Conservation (phyloP, 1,140 invertebrate genomes). For the Tribolium madens region DNA sequence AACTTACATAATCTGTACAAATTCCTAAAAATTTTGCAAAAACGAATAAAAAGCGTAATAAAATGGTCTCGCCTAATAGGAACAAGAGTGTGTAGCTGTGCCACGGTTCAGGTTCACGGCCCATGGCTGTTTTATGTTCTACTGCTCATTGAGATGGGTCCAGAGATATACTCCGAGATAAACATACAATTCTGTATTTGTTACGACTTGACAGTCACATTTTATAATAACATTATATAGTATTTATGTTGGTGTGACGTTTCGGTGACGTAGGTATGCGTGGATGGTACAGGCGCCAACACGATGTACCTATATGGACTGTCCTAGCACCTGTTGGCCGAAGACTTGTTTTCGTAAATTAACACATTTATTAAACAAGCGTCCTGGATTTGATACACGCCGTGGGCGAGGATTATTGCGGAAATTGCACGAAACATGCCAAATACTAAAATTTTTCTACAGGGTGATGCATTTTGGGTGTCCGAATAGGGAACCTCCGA, state of each 20-base stretch:
- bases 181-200: slow-evolving; percentile 45
- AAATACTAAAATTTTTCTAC: too few relatives aligned
- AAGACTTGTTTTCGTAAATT: slow-evolving; percentile 40
- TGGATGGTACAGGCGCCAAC: slow-evolving; percentile 52
- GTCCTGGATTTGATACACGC: slow-evolving; percentile 32
- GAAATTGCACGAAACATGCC: slow-evolving; percentile 4
- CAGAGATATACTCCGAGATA: slow-evolving; percentile 43
- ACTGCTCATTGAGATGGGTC: slow-evolving; percentile 45
- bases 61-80: slow-evolving; percentile 33
- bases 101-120: slow-evolving; percentile 43
- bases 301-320: slow-evolving; percentile 52
- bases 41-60: not conserved
- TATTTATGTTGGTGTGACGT: slow-evolving; percentile 42
- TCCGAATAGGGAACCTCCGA: too few relatives aligned
- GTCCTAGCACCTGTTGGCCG: slow-evolving; percentile 49
- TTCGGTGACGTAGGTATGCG: slow-evolving; percentile 49
- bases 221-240: slow-evolving; percentile 43
- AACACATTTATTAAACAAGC: slow-evolving; percentile 39
- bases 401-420: slow-evolving; percentile 28
- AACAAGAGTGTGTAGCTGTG: slow-evolving; percentile 28
- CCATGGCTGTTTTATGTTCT: slow-evolving; percentile 44
- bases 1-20: too few relatives aligned
- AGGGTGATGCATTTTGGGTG: too few relatives aligned
- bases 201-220: slow-evolving; percentile 43
- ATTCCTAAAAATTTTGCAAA: slow-evolving; percentile 2